Evolutionary conservation across 2,113 vertebrate genomes (phyloP).

Genomic region (Dendrocopos noguchii): DNA sequence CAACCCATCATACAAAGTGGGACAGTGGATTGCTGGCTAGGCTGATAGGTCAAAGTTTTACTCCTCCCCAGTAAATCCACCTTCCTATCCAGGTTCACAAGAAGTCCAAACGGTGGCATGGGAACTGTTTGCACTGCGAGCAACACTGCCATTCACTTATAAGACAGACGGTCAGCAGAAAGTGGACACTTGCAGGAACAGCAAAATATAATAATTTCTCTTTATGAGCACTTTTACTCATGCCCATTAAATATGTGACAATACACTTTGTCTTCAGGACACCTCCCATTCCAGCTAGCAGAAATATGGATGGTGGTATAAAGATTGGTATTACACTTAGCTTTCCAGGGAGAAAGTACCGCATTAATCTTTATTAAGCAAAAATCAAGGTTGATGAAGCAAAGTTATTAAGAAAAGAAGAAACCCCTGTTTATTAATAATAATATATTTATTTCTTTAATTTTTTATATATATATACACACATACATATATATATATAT

Average conservation of each 20-base stretch:
- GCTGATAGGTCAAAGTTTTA: neutral
- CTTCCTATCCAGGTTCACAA: neutral
- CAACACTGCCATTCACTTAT: neutral
- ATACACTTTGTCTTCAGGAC: slow-evolving; percentile 39
- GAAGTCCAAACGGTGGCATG: neutral
- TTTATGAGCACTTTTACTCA: slow-evolving; percentile 33
- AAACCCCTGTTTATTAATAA: neutral
- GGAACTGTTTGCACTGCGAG: neutral
- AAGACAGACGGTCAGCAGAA: slow-evolving; percentile 30
- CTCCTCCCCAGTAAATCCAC: neutral
- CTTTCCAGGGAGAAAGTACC: neutral
- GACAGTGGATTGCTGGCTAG: neutral
- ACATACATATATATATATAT: no score
- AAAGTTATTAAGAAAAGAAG: neutral
- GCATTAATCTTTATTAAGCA: slow-evolving; percentile 31
- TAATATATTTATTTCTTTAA: neutral
- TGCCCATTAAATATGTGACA: slow-evolving; percentile 14
- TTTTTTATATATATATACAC: neutral
- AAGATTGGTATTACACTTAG: slow-evolving; percentile 26
- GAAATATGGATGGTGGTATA: slow-evolving; percentile 42
- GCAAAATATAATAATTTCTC: slow-evolving; percentile 42
- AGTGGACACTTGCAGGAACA: neutral
- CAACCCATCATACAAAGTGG: neutral
- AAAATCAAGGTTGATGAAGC: slow-evolving; percentile 19
- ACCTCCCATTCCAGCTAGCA: slow-evolving; percentile 20